Evolutionary conservation across 30 jellyfish, hydroid and myxozoan genomes (phyloP).

Genomic region (Catostylus mosaicus): DNA sequence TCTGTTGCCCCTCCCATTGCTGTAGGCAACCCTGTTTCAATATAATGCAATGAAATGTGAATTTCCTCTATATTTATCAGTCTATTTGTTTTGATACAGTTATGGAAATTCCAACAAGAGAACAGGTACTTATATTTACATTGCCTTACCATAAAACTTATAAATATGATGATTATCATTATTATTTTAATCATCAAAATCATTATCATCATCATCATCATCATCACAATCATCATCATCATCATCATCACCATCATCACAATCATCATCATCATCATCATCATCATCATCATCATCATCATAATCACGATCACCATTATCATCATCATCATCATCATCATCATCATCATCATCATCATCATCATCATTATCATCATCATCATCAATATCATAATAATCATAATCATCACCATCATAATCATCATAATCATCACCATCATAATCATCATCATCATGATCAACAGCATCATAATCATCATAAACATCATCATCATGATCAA

Average conservation of each 20-base stretch:
- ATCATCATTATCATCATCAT: not conserved
- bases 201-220: not conserved
- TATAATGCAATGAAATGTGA: no score
- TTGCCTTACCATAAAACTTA: not conserved
- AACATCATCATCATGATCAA: not conserved
- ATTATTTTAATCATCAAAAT: not conserved
- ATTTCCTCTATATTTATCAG: no score
- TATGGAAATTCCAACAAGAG: slow-evolving; percentile 88
- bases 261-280: not conserved
- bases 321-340: not conserved
- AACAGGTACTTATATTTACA: slow-evolving; percentile 63
- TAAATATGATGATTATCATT: not conserved
- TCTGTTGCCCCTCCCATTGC: no score
- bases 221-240: not conserved
- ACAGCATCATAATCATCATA: not conserved
- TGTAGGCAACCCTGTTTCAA: no score
- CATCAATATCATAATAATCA: no score
- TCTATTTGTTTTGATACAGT: slow-evolving; percentile 16
- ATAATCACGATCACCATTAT: no score
- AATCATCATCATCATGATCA: no score
- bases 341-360: not conserved
- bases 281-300: not conserved
- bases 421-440: not conserved
- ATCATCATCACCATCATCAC: no score
- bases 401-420: not conserved